Base-by-base conservation (phyloP, 2,113 vertebrate genomes). In the Barnardius zonarius region DNA sequence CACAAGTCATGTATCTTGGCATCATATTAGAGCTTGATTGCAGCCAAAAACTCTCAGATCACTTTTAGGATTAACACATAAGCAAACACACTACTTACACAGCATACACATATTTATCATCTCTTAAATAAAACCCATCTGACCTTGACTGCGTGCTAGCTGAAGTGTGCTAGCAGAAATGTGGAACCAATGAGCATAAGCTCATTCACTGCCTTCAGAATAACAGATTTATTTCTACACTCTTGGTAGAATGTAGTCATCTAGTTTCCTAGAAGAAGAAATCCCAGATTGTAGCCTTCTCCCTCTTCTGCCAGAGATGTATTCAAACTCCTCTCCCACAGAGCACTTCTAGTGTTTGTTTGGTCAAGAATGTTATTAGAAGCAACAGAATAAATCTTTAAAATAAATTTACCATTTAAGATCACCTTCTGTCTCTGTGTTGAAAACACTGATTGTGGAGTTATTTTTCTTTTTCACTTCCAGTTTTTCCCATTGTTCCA, bases 41-140 rank as follows among this genome's bases (percentile, higher is more conserved):
- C 48, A 82, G 62, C 16, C 41, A 91, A 92, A 88, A 86, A 11
- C 9, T 81, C 59, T 90, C 64, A 51, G 46, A 75, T 86, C 63
- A 25, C 61, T 86, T 92, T 88, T 81, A 43, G 82, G 73, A 92
- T 27, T 73, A 95, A 88, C 76, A 73, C 25, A 62, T 46, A 82
- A 86, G 37, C n/a, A 90, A 31, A 88, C 2, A 1, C 13, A 55
- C 41, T 88, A 72, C 27, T 84, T 92, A 48, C n/a, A 64, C 39
- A 57, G 62, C 64, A 84, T 67, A 55, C 8, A 19, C 22, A 46
- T 69, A 79, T 64, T 93, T 86, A 85, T 79, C 5, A 55, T 83
- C 48, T 86, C 44, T 90, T 90, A 90, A 90, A 78, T 39, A 93
- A 93, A 94, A 90, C 59, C 52, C 23, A 33, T 72, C 48, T 90